Evolutionary conservation across 2,888 invertebrate species (phyloP).

Genomic region (Sepiola atlantica): DNA sequence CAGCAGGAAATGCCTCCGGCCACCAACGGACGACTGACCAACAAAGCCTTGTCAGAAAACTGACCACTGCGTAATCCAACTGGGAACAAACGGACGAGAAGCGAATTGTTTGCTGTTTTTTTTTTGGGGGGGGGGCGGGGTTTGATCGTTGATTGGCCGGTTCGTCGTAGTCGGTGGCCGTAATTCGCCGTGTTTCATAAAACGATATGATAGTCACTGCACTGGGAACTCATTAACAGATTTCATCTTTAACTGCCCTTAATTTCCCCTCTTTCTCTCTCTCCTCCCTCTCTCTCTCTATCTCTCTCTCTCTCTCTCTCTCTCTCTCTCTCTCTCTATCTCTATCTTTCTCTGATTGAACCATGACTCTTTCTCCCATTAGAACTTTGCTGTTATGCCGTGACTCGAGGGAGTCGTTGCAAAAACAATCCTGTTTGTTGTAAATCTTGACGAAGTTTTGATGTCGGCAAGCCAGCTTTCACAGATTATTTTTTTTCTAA

Average conservation of each 20-base stretch:
- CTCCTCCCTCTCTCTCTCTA: too few relatives aligned
- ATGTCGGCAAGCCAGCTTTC: too few relatives aligned
- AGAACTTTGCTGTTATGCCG: not conserved
- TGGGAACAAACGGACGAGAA: not conserved
- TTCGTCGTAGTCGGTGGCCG: not conserved
- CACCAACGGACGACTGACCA: conserved; percentile 7
- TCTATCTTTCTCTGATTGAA: not conserved
- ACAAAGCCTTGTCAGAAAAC: conserved; percentile 2
- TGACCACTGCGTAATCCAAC: not conserved
- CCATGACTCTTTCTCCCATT: not conserved
- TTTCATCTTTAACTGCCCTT: not conserved
- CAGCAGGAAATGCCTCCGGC: conserved; percentile 12
- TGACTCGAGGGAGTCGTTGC: not conserved
- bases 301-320: too few relatives aligned
- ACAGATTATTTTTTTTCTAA: too few relatives aligned
- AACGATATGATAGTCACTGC: not conserved
- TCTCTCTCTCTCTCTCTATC: too few relatives aligned
- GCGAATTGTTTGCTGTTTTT: conserved; percentile 6
- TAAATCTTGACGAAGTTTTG: not conserved
- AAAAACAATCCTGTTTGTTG: not conserved
- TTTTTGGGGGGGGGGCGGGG: too few relatives aligned
- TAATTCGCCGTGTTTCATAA: not conserved
- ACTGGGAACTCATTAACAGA: not conserved
- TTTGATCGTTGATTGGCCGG: not conserved
- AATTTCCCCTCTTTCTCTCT: not conserved